phyloP scores from a whole-genome alignment of 2,888 invertebrate species.

The Drosophila neonasuta region DNA sequence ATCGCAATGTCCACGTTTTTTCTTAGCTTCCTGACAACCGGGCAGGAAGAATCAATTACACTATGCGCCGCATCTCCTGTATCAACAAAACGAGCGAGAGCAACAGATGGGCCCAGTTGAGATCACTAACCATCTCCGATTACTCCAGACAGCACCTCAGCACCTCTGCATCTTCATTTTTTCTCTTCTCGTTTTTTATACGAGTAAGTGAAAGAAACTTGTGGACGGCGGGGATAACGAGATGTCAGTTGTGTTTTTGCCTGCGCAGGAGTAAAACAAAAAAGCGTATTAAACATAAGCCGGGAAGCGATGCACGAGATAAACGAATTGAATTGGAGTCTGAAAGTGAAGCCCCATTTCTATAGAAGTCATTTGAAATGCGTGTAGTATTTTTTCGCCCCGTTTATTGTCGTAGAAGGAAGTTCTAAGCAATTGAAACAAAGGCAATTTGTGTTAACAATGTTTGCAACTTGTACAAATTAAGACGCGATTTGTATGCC shows the following conservation, averaged over 20 bases:
- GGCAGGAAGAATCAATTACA: slow-evolving; percentile 67
- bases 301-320: slow-evolving; percentile 19
- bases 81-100: slow-evolving; percentile 44
- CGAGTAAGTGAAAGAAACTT: slow-evolving; percentile 4
- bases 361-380: slow-evolving; percentile 29
- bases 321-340: slow-evolving; percentile 30
- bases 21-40: slow-evolving; percentile 63
- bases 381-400: slow-evolving; percentile 18
- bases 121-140: slow-evolving; percentile 65
- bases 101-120: slow-evolving; percentile 60
- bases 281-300: slow-evolving; percentile 1
- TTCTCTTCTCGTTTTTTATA: slow-evolving; percentile 1
- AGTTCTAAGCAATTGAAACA: slow-evolving; percentile 49
- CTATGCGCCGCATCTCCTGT: slow-evolving; percentile 49
- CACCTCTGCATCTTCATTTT: slow-evolving; percentile 35
- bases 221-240: slow-evolving; percentile 4
- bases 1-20: slow-evolving; percentile 45
- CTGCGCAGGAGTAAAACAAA: neutral
- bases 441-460: slow-evolving; percentile 36
- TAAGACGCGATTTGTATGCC: slow-evolving; percentile 56
- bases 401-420: slow-evolving; percentile 41
- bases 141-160: slow-evolving; percentile 62
- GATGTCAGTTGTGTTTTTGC: slow-evolving; percentile 28
- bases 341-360: slow-evolving; percentile 34
- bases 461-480: slow-evolving; percentile 20